Evolutionary conservation across 2,113 vertebrate species (phyloP).

Genomic region (Tachuris rubrigastra): DNA sequence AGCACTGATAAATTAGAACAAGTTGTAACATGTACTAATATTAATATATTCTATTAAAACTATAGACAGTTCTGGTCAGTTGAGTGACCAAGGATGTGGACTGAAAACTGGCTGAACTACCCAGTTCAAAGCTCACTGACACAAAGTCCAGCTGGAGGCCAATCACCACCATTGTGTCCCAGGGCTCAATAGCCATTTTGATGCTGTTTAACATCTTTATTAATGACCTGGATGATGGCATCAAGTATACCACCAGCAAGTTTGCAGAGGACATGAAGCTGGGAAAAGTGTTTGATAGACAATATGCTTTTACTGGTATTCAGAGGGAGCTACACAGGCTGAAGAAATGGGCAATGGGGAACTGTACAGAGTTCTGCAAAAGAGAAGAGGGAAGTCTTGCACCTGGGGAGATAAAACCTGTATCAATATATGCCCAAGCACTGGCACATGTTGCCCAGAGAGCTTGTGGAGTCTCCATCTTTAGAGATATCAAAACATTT

Average conservation of each 20-base stretch:
- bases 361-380: background rate
- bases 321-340: accelerated
- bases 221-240: background rate
- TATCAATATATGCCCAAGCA: background rate
- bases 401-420: background rate
- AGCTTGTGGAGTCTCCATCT: background rate
- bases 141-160: background rate
- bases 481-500: background rate
- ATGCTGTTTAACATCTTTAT: background rate
- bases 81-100: background rate
- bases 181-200: background rate
- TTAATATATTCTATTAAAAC: background rate
- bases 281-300: background rate
- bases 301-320: background rate
- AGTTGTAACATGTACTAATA: background rate
- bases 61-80: background rate
- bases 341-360: background rate
- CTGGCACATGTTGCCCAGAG: background rate
- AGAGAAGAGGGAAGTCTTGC: background rate
- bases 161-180: background rate
- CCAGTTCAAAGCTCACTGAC: background rate
- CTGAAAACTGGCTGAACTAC: background rate
- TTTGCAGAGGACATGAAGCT: background rate
- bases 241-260: background rate
- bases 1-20: background rate